Evolutionary conservation across 2,888 invertebrate genomes (phyloP).

Genomic region (Plagiodera versicolora): DNA sequence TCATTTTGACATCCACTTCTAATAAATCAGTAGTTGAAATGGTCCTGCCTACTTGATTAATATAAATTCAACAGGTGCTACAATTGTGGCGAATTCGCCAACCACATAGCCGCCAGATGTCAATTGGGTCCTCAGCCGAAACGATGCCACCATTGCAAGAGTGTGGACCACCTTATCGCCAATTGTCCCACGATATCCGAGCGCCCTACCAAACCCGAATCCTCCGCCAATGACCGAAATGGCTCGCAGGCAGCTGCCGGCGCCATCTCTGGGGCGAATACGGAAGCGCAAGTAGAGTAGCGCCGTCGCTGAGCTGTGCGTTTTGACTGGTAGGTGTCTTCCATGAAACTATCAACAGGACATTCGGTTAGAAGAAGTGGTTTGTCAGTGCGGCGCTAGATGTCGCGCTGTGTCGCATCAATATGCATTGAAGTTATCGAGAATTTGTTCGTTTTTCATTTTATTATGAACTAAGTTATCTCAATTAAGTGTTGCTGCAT

Average conservation of each 20-base stretch:
- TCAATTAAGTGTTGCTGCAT: too few species aligned
- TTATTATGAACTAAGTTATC: too few species aligned
- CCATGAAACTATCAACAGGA: too few species aligned
- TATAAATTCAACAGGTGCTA: constrained; percentile 69
- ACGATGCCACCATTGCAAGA: constrained; percentile 87
- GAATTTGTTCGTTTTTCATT: constrained; percentile 11
- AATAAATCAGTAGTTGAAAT: too few species aligned
- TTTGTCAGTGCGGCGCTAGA: constrained; percentile 2
- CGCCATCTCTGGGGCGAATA: constrained; percentile 28
- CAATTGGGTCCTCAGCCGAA: constrained; percentile 86
- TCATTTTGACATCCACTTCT: too few species aligned
- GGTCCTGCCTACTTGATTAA: background rate
- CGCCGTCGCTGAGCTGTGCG: background rate
- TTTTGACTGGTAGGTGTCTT: constrained; percentile 8
- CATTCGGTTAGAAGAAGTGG: too few species aligned
- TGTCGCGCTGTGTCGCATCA: background rate
- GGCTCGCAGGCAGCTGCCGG: constrained; percentile 32
- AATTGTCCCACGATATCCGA: constrained; percentile 74
- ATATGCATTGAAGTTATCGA: background rate
- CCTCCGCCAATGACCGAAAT: constrained; percentile 35
- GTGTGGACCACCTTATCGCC: constrained; percentile 85
- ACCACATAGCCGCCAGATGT: constrained; percentile 91
- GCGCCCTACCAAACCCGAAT: constrained; percentile 22
- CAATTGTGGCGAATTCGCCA: constrained; percentile 91
- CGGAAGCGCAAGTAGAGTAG: constrained; percentile 30